These are phyloP conservation scores for Acrobasis consociella DNA, from an alignment of 2,888 invertebrate species.

Conservation along the genomic window DNA sequence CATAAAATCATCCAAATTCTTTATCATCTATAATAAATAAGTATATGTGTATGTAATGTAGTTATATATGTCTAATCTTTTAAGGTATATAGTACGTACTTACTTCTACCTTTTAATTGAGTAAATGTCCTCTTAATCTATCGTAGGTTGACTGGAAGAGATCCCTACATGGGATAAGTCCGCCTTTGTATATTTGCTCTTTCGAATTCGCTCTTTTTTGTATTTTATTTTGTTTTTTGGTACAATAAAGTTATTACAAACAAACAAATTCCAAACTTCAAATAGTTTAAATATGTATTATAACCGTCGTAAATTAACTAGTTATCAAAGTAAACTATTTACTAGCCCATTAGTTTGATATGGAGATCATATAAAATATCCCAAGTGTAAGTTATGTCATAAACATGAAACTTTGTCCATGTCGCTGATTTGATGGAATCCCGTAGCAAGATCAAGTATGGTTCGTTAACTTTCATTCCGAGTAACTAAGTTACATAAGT, in stretches of 20 bases:
- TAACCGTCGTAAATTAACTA: background rate
- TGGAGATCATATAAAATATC: slow-evolving; percentile 11
- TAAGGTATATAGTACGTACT: too few relatives aligned
- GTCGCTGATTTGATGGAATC: slow-evolving; percentile 59
- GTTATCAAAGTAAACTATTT: slow-evolving; percentile 11
- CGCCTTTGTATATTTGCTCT: too few relatives aligned
- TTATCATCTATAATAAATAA: background rate
- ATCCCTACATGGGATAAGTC: too few relatives aligned
- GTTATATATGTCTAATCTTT: too few relatives aligned
- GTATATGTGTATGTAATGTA: too few relatives aligned
- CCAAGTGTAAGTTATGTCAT: slow-evolving; percentile 45
- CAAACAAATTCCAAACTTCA: background rate
- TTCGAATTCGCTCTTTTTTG: too few relatives aligned
- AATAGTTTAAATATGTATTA: background rate
- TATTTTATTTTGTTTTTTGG: too few relatives aligned
- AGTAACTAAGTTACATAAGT: slow-evolving; percentile 58
- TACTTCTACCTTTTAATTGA: too few relatives aligned
- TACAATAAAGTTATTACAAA: too few relatives aligned
- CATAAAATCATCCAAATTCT: background rate
- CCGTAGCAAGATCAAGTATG: slow-evolving; percentile 52
- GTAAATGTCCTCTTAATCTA: too few relatives aligned
- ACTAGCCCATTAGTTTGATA: slow-evolving; percentile 13
- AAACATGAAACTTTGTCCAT: slow-evolving; percentile 54
- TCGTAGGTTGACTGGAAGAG: too few relatives aligned
- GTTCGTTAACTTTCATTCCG: slow-evolving; percentile 63